These are phyloP conservation scores for Eulemur rubriventer DNA, from an alignment of 2,797 vertebrate genomes.

Conservation along the genomic window DNA sequence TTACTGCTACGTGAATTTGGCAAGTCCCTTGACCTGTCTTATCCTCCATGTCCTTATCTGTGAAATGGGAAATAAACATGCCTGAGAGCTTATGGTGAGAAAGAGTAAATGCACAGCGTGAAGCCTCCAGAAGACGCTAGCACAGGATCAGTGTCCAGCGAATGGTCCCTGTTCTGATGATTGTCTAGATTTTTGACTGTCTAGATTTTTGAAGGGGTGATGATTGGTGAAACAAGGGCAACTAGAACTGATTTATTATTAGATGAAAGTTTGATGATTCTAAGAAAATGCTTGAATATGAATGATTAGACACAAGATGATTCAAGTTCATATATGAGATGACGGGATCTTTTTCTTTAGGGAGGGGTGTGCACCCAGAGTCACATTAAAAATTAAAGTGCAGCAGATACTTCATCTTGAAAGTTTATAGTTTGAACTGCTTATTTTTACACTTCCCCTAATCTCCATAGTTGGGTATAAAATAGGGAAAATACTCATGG, in stretches of 20 bases:
- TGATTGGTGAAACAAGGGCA: background rate
- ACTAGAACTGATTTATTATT: background rate
- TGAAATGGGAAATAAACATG: background rate
- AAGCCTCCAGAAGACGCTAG: background rate
- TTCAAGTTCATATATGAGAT: background rate
- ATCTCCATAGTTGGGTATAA: background rate
- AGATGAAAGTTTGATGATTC: background rate
- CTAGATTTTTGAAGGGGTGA: background rate
- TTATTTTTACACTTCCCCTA: background rate
- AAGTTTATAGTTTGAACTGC: background rate
- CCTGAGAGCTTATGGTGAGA: background rate
- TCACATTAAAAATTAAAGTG: background rate
- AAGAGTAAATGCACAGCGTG: background rate
- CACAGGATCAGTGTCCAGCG: background rate
- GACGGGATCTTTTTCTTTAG: background rate
- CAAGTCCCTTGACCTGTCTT: background rate
- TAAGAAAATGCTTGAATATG: background rate
- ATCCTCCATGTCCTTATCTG: background rate
- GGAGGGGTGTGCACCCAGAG: background rate
- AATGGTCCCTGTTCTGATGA: background rate
- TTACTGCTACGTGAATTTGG: background rate
- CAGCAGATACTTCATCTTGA: background rate
- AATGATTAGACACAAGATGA: background rate
- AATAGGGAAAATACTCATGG: background rate
- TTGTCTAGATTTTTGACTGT: background rate